Conservation (phyloP, 2,888 invertebrate genomes). For the Cephus pygmeus region DNA sequence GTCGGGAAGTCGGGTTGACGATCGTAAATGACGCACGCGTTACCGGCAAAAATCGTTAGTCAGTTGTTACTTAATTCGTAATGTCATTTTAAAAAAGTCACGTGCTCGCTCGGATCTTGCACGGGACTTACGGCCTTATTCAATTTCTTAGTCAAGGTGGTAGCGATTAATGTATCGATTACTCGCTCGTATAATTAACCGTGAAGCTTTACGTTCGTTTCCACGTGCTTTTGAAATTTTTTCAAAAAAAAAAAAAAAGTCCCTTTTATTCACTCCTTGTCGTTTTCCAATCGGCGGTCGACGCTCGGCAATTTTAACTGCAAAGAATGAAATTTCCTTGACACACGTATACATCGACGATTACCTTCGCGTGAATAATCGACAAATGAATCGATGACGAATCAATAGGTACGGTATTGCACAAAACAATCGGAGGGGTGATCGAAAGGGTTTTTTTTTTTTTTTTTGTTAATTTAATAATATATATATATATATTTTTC, state of each 20-base stretch:
- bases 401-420: neutral
- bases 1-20: neutral
- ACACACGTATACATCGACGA: no score
- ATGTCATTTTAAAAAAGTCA: neutral
- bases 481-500: neutral
- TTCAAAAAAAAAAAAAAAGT: neutral
- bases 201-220: neutral
- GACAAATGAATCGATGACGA: no score
- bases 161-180: no score
- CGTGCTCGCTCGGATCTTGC: no score
- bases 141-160: neutral
- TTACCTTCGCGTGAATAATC: no score
- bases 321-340: no score
- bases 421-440: neutral
- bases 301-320: no score
- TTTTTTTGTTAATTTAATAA: conserved; percentile 15
- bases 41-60: neutral
- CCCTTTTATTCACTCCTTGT: neutral
- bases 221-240: neutral
- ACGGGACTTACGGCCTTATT: neutral
- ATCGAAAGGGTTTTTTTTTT: conserved; percentile 13
- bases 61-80: neutral
- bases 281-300: neutral
- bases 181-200: neutral
- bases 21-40: neutral